Evolutionary conservation across 1,140 invertebrate genomes (phyloP).

Genomic region (Apis laboriosa): DNA sequence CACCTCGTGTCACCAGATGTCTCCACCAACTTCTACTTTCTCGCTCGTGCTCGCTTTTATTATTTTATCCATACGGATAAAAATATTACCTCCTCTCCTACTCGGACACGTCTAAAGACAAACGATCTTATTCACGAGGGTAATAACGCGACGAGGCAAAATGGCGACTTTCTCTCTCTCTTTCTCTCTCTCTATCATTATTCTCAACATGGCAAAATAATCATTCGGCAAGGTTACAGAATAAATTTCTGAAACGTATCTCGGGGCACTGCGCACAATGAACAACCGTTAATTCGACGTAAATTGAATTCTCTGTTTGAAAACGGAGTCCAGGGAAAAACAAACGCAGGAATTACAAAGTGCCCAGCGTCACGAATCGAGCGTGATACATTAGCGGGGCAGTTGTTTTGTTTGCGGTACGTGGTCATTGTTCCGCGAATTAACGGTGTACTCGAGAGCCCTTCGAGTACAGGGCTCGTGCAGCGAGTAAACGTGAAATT

Average conservation of each 20-base stretch:
- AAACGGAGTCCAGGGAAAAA: not conserved
- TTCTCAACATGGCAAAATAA: not conserved
- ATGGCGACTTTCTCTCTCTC: too few species aligned
- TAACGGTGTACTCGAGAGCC: slow-evolving; percentile 5
- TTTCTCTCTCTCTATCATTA: too few species aligned
- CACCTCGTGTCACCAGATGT: too few species aligned
- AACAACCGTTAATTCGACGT: slow-evolving; percentile 40
- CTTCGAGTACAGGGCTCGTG: not conserved
- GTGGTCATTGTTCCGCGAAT: slow-evolving; percentile 36
- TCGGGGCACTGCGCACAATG: slow-evolving; percentile 4
- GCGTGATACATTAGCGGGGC: slow-evolving; percentile 31
- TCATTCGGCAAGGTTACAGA: slow-evolving; percentile 16
- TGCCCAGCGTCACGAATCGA: slow-evolving; percentile 15
- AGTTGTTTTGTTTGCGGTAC: not conserved
- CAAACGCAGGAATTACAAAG: slow-evolving; percentile 47
- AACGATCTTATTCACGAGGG: too few species aligned
- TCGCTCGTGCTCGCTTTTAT: too few species aligned
- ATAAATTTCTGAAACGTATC: slow-evolving; percentile 21
- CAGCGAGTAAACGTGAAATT: not conserved
- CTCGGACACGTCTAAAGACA: too few species aligned
- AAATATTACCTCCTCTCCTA: too few species aligned
- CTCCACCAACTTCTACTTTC: too few species aligned
- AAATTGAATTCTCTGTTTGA: slow-evolving; percentile 32
- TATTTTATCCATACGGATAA: too few species aligned
- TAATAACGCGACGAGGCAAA: too few species aligned